Percentiles rank a stretch among this genome's conserved stretches.
Conservation (phyloP, 2,113 vertebrate species). For the Odobenus rosmarus region DNA sequence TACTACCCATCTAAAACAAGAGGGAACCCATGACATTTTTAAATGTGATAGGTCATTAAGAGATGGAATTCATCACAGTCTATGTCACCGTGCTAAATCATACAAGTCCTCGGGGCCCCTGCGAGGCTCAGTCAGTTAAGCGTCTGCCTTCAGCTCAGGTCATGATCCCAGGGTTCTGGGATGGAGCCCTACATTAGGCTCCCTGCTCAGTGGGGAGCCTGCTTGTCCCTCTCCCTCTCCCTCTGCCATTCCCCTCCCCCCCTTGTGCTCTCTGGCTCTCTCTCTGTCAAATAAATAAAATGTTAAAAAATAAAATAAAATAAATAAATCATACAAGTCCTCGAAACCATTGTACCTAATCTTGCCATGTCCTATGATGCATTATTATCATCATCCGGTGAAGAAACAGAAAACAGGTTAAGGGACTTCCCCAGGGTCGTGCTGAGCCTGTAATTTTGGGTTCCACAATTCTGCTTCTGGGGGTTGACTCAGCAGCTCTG, state of each 20-base stretch:
- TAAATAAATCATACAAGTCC: neutral
- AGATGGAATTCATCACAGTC: neutral
- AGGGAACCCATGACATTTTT: neutral
- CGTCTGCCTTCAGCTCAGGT: too few species aligned
- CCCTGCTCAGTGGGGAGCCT: too few species aligned
- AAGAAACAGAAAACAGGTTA: neutral
- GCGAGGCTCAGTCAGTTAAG: too few species aligned
- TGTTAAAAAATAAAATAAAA: too few species aligned
- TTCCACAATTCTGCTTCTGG: neutral
- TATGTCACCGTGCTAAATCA: neutral
- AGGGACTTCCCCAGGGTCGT: too few species aligned
- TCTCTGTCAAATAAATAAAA: too few species aligned
- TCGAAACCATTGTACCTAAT: neutral
- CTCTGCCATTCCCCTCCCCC: accelerated
- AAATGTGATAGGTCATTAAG: neutral
- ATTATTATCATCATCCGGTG: neutral
- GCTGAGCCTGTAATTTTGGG: neutral
- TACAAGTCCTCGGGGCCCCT: neutral
- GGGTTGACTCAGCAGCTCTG: neutral
- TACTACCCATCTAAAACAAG: neutral
- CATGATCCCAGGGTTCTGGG: too few species aligned
- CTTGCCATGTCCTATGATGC: accelerated
- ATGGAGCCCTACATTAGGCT: too few species aligned
- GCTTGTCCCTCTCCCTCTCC: too few species aligned
- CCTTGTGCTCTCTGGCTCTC: too few species aligned